A percentile compares a stretch with the other conserved stretches of the same genome.
phyloP scores from a whole-genome alignment of 2,888 invertebrate genomes.

The Eurytoma adleriae region DNA sequence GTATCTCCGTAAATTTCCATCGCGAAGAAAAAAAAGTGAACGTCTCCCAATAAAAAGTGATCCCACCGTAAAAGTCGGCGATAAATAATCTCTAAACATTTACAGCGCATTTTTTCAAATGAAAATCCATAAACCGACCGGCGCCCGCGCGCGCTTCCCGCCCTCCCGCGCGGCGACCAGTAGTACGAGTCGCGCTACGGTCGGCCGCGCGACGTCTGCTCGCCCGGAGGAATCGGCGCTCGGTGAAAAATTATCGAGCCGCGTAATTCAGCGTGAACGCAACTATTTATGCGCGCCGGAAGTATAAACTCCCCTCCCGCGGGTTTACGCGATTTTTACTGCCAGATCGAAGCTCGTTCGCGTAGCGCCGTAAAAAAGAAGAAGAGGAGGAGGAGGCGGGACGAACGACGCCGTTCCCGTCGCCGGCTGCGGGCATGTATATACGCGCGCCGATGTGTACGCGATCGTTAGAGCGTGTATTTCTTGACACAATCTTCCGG shows the following conservation, averaged over 20 bases:
- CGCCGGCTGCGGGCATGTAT: conserved; percentile 15
- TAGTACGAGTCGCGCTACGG: neutral
- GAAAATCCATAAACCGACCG: neutral
- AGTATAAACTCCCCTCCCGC: conserved; percentile 15
- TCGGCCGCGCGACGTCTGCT: neutral
- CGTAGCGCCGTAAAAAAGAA: conserved; percentile 29
- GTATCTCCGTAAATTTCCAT: neutral
- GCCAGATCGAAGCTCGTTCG: conserved; percentile 36
- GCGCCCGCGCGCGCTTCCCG: neutral
- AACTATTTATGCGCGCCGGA: conserved; percentile 34
- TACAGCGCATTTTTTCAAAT: conserved; percentile 11
- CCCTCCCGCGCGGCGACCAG: no score
- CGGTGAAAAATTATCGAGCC: conserved; percentile 30
- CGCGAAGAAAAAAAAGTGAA: neutral
- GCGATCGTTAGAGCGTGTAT: conserved; percentile 28
- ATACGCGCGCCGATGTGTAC: conserved; percentile 11
- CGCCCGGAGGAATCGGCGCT: neutral
- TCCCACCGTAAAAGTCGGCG: neutral
- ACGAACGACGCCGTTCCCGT: conserved; percentile 5
- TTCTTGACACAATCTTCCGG: conserved; percentile 46
- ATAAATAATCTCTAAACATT: conserved; percentile 2
- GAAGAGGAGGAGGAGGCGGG: neutral
- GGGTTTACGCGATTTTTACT: conserved; percentile 45
- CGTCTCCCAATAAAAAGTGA: neutral
- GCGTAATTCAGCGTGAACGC: conserved; percentile 31